Evolutionary conservation across 2,888 invertebrate species (phyloP), one percentile per base, ranked within the genome.

Genomic region (Copidosoma aretas): DNA sequence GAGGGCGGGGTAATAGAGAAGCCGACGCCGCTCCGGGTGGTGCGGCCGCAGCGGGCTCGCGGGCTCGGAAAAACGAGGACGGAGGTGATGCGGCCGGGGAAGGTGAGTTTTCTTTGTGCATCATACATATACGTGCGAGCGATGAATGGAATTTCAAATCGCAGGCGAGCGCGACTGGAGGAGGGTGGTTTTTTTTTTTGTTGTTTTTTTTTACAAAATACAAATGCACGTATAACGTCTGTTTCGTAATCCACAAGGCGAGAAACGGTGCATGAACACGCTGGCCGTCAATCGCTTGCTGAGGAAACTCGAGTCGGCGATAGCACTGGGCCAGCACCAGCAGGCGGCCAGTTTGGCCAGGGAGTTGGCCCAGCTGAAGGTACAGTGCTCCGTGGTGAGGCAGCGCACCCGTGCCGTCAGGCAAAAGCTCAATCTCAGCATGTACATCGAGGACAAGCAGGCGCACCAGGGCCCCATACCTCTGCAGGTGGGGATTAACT

Each of bases 401-500:
- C 84, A 86, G 74, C 77, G 80, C 73, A 77, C 80, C 14, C 51
- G 39, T 39, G 17, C n/a, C 24, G 15, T 43, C 73, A 73, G 78
- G 74, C 79, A 81, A 68, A 68, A 76, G 81, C 84, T 79, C 82
- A 93, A 92, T 75, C 89, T 93, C 73, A 89, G 91, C 75, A 89
- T 94, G 84, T 92, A 91, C 84, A 91, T 94, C 51, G 93, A 94
- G 84, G 93, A 94, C 81, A 90, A 90, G 79, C 87, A 91, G 76
- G 91, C 91, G n/a, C 91, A 92, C 74, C 88, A 91, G 78, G 93
- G 93, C 1, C 93, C 93, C 12, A 90, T 93, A 78, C 88, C 89
- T 12, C 82, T 93, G 70, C 85, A 87, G 78, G 89, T 93, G 64
- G 10, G 22, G 21, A n/a, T n/a, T n/a, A n/a, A n/a, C n/a, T n/a